Evolutionary conservation across 1,140 invertebrate species (phyloP).

Genomic region (Antheraea pernyi): DNA sequence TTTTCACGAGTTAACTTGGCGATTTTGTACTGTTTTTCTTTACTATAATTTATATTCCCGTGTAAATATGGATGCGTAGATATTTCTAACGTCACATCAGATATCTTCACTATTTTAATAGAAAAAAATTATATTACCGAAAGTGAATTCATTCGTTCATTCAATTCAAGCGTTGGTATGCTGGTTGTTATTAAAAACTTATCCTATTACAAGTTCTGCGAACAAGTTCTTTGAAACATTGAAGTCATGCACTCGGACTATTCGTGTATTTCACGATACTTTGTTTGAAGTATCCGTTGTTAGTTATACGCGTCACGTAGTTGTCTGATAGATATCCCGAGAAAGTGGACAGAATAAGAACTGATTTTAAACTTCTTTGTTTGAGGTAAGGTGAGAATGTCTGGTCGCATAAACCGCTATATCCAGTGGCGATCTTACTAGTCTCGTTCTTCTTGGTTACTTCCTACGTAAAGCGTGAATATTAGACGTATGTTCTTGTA

Average conservation of each 20-base stretch:
- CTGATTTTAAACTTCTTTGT: not conserved
- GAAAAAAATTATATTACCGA: not conserved
- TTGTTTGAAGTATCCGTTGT: not conserved
- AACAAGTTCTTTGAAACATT: not conserved
- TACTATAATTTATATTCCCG: too few species aligned
- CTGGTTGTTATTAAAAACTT: constrained; percentile 28
- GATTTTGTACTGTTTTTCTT: too few species aligned
- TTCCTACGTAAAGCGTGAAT: too few species aligned
- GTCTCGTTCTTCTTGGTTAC: too few species aligned
- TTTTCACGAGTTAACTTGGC: too few species aligned
- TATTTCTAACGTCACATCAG: too few species aligned
- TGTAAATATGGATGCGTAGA: too few species aligned
- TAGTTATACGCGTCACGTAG: not conserved
- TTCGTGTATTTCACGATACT: not conserved
- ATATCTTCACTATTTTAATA: too few species aligned
- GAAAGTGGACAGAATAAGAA: not conserved
- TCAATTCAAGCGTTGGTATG: constrained; percentile 25
- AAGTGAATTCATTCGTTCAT: not conserved
- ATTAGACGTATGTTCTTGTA: too few species aligned
- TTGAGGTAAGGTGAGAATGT: not conserved
- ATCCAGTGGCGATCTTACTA: not conserved
- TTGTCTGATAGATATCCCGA: not conserved
- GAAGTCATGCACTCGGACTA: not conserved
- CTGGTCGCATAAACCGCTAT: not conserved
- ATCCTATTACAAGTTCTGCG: constrained; percentile 34